Evolutionary conservation across 2,888 invertebrate species (phyloP), one percentile per base, ranked within the genome.

Genomic region (Idaea dimidiata): DNA sequence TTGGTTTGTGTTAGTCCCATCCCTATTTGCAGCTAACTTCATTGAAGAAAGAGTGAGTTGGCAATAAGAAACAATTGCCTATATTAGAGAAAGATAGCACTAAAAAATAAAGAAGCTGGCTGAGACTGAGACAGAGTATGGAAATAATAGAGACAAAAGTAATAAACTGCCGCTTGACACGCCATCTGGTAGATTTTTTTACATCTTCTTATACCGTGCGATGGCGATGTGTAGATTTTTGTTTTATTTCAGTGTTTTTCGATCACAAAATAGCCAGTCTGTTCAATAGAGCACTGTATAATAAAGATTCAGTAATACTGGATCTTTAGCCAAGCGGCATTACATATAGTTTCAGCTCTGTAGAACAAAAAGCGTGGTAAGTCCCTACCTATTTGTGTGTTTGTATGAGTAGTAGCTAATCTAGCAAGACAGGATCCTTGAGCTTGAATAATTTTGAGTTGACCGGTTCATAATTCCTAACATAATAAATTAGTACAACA

Each of bases 181-280:
- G 73, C 74, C 80, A 77, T 74, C 81, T 81, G 68, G 67, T 56
- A 6, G 17, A 17, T 14, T 56, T 56, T 64, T 64, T 55, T 32
- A 61, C 60, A 62, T 66, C 62, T 55, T 55, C 16, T 53, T 59
- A 71, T 72, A 69, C 59, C 73, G 66, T 81, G 79, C 78, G 82
- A 84, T 84, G 84, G 84, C 85, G 83, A 86, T 82, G 82, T 89
- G 87, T 88, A 84, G 71, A 78, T 81, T 84, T 77, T 83, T 80
- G 81, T 78, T 73, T 82, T 85, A 78, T 74, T 71, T 74, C 72
- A 65, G 77, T 76, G 76, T 83, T 81, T 76, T 84, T 84, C 80
- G 77, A 66, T 73, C 75, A 72, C 65, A 75, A 74, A 75, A 68
- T 70, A 67, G 66, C 68, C 43, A 14, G 43, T 43, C 2, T 43